Percentiles rank a stretch among this genome's conserved stretches.
Conservation (phyloP, 1,140 invertebrate genomes). For the Bombus soroeensis region DNA sequence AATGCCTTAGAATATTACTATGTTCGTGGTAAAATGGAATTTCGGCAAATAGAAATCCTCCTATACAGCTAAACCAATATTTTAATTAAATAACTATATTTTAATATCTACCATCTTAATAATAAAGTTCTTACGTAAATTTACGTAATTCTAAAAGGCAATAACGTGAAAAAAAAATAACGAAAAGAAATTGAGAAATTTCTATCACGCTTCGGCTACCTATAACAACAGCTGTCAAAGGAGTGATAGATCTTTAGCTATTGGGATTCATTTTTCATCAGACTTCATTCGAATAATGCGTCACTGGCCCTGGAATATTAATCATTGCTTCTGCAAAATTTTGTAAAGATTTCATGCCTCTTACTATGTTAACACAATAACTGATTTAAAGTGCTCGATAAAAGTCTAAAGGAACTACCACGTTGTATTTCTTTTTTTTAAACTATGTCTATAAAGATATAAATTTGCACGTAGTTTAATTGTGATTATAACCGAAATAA, state of each 20-base stretch:
- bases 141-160: neutral
- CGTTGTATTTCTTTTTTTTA: neutral
- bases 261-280: slow-evolving; percentile 37
- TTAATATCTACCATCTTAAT: fast-evolving
- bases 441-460: neutral
- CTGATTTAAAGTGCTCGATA: neutral
- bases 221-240: slow-evolving; percentile 18
- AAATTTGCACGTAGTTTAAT: neutral
- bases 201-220: neutral
- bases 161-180: neutral
- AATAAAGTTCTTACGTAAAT: neutral
- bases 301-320: slow-evolving; percentile 24
- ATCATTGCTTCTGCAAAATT: neutral
- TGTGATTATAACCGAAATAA: neutral
- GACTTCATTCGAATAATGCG: slow-evolving; percentile 3
- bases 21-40: neutral
- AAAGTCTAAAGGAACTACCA: too few relatives aligned
- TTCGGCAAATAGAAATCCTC: neutral
- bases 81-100: neutral
- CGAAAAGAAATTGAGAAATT: slow-evolving; percentile 23
- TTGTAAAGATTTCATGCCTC: neutral
- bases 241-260: slow-evolving; percentile 22
- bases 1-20: neutral
- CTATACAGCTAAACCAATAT: neutral
- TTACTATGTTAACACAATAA: neutral